Evolutionary conservation across 2,888 invertebrate genomes (phyloP), one percentile per base, ranked within the genome.

Genomic region (Drosophila maculinotata): DNA sequence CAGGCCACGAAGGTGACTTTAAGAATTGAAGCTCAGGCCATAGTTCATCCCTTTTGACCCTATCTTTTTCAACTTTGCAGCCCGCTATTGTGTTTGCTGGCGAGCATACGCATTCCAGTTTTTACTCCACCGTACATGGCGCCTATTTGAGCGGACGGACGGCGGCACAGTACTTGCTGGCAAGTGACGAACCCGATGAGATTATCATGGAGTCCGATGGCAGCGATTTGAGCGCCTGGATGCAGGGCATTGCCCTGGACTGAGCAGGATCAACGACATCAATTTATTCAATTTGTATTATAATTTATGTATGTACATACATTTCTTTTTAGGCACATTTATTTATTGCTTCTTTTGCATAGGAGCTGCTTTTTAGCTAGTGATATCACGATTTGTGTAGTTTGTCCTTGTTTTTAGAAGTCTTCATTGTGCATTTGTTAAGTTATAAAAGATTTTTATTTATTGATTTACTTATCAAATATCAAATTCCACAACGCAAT

Each of bases 41-140:
- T 12, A 23, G 4, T n/a, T 2, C 10, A 17, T n/a, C 3, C 8
- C 8, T n/a, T 17, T 39, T 23, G 10, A 36, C 17, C 2, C 10
- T 3, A 33, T 17, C 25, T 7, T 6, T 8, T 1, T 15, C 4
- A 12, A 1, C 76, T 92, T 93, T 71, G 1, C 91, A 97, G 97
- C 97, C 97, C 78, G 94, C 94, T 31, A 92, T 97, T 81, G 92
- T 96, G 89, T 98, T 98, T 93, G 98, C 98, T 83, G 98, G 98
- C 64, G 98, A 98, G 92, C 98, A 98, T 87, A 98, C 98, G 38
- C 98, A 98, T 93, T 95, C 96, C 89, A 96, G 94, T 90, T 98
- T 97, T 91, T 98, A 98, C 92, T 98, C 98, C 45, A 98, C 98
- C 1, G 97, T 97, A 30, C 98, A 98, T 90, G 98, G 98, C 44